Base-by-base conservation (phyloP, 2,797 vertebrate genomes). In the Centroberyx gerrardi region DNA sequence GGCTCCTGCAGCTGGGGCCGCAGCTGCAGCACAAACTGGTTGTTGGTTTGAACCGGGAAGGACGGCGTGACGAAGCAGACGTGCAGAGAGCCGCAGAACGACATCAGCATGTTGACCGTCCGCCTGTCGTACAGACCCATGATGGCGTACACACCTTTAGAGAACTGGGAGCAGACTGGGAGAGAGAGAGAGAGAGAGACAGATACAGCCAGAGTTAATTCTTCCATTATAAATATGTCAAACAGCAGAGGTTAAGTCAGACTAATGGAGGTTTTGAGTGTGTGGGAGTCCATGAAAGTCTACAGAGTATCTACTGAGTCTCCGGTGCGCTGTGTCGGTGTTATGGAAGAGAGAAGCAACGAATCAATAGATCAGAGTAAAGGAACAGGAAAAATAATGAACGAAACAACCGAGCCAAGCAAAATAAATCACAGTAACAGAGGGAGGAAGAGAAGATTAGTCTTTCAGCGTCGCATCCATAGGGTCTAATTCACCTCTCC, bases 71-170 rank as follows among this genome's bases (percentile, higher is more conserved):
- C 95, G 88, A 99, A 99, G 93, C 97, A 99, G 74, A 99, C 97
- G 0, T 99, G 98, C 28, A 99, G 96, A 36, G 98, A 97, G 62
- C 97, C 96, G 0, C 98, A 99, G 95, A 99, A 99, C 0, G 98
- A 99, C 3, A 97, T 98, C 73, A 99, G 96, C 97, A 98, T 99
- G 95, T 99, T 99, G 90, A 99, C 97, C 0, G 97, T 99, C 78
- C 96, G 95, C 75, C 96, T 94, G 92, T 99, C 97, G 1, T 99
- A 99, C 87, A 99, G 95, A 1, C 98, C 98, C 68, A 99, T 97
- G 93, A 99, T 98, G 93, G 98, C 97, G 0, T 99, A 99, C 74
- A 99, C 98, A 3, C 98, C 98, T 88, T 98, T 99, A 13, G 97
- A 96, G 90, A 99, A 99, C 95, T 99, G 98, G 0, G 98, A 99